Evolutionary conservation across 1,140 invertebrate species (phyloP).

Genomic region (Neodiprion pinetum): DNA sequence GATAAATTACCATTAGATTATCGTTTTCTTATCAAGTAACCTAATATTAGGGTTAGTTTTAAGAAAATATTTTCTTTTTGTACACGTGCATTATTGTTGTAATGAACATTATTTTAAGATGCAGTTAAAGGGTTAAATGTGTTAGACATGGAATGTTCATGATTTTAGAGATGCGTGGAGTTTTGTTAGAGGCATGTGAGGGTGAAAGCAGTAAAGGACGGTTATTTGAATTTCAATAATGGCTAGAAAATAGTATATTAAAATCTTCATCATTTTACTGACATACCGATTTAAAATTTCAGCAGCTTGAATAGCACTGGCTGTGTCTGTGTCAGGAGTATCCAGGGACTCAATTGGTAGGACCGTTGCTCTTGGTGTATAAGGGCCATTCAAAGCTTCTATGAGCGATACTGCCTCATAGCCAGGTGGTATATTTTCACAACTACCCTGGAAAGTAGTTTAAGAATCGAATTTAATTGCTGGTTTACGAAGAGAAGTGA

Average conservation of each 20-base stretch:
- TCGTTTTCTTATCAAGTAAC: not conserved
- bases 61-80: not conserved
- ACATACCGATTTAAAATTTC: conserved; percentile 71
- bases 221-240: too few species aligned
- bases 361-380: conserved; percentile 66
- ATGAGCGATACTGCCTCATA: conserved; percentile 96
- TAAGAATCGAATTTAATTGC: conserved; percentile 27
- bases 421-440: conserved; percentile 88
- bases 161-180: not conserved
- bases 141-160: not conserved
- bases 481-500: not conserved
- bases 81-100: not conserved
- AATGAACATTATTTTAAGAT: not conserved
- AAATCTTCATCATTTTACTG: not conserved
- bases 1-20: not conserved
- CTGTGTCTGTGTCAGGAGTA: conserved; percentile 63
- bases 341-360: conserved; percentile 63
- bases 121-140: not conserved
- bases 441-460: conserved; percentile 62
- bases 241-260: not conserved
- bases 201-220: not conserved
- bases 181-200: too few species aligned
- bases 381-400: conserved; percentile 97
- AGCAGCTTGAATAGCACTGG: conserved; percentile 69
- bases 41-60: too few species aligned